Evolutionary conservation across 2,113 vertebrate genomes (phyloP), one percentile per base, ranked within the genome.

Genomic region (Nesogale talazaci): DNA sequence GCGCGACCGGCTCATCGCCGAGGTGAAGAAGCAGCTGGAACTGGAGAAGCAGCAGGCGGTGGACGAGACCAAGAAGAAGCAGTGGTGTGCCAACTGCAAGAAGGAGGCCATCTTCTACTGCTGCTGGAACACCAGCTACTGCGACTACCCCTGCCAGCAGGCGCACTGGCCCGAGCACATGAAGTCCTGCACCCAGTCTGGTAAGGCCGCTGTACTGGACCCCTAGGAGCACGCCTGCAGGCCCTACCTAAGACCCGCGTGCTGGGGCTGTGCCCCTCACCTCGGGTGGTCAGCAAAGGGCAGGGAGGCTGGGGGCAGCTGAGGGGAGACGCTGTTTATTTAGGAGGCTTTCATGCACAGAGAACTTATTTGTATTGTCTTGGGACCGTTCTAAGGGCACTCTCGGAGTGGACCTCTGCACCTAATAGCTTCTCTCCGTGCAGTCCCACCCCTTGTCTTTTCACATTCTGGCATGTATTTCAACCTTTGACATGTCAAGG

Each of bases 101-200:
- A 99, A 99, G 94, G 99, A 99, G 95, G 99, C 99, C 97, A 99
- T 99, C 83, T 99, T 99, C 96, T 99, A 99, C 95, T 99, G 99
- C 97, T 99, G 99, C 97, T 99, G 99, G 99, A 99, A 99, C 88
- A 99, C 99, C 31, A 99, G 99, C 97, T 99, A 99, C 97, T 99
- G 99, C 8, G 99, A 99, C 97, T 99, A 99, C 94, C 99, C 99
- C 80, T 99, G 99, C 96, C 99, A 99, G 96, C 99, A 99, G 96
- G 99, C 99, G 15, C 99, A 99, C 97, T 99, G 99, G 99, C 99
- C 99, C 0, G 99, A 99, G 96, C 99, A 99, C 79, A 99, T 99
- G 99, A 99, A 99, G 95, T 99, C 99, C 86, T 99, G 99, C 96
- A 99, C 99, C 22, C 99, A 99, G 97, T 99, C 99, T 97, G 99